These are phyloP conservation scores for Physocephala rufipes DNA, from an alignment of 2,888 invertebrate genomes.

Conservation along the genomic window DNA sequence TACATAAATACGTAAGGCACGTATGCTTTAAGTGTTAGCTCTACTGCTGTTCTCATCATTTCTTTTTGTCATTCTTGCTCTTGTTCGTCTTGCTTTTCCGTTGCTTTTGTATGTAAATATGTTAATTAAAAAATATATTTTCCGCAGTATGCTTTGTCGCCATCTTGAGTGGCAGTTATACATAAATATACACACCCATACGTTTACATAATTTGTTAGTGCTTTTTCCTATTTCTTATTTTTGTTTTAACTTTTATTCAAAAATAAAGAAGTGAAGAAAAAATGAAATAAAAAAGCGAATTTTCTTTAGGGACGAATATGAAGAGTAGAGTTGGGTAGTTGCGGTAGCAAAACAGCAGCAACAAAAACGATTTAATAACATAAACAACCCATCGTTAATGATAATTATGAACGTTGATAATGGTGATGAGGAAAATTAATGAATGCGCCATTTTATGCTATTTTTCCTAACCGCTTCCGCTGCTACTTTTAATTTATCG, in stretches of 20 bases:
- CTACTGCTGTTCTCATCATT: too few species aligned
- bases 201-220: neutral
- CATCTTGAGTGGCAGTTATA: constrained; percentile 9
- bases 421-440: constrained; percentile 27
- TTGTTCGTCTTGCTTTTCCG: neutral
- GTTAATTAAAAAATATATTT: constrained; percentile 29
- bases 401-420: neutral
- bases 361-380: neutral
- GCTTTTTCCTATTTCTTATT: too few species aligned
- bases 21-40: too few species aligned
- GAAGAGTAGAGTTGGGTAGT: too few species aligned
- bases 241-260: too few species aligned
- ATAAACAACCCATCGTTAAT: neutral
- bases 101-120: constrained; percentile 20
- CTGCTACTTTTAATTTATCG: constrained; percentile 11
- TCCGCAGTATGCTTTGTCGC: constrained; percentile 30
- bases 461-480: constrained; percentile 3
- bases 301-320: neutral
- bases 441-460: constrained; percentile 32
- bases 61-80: neutral
- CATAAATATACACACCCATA: too few species aligned
- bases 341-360: neutral
- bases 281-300: neutral
- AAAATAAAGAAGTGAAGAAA: constrained; percentile 7
- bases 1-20: too few species aligned